A percentile compares a stretch with the other conserved stretches of the same genome.
These are phyloP conservation scores for Limnothrissa miodon DNA, from an alignment of 2,113 vertebrate genomes.

Conservation along the genomic window DNA sequence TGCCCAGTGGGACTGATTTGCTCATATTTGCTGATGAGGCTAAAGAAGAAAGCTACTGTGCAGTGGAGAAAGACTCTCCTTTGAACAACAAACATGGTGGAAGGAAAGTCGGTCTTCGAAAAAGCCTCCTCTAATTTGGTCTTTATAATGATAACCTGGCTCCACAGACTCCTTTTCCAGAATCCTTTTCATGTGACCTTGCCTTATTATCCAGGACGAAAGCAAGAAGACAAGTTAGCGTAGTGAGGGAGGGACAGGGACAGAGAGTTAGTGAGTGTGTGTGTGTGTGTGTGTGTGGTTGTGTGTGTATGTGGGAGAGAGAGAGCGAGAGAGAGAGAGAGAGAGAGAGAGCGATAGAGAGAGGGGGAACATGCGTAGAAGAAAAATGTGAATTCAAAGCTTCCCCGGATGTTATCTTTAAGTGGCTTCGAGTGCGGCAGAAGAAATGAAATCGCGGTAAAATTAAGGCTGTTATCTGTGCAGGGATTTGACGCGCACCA, in stretches of 20 bases:
- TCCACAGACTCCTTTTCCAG: background rate
- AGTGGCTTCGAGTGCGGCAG: background rate
- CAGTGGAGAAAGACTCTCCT: constrained; percentile 43
- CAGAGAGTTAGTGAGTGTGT: background rate
- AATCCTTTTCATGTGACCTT: constrained; percentile 15
- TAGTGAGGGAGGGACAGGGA: background rate
- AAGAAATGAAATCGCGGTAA: constrained; percentile 5
- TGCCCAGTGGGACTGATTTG: constrained; percentile 56
- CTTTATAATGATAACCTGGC: background rate
- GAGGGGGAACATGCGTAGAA: background rate
- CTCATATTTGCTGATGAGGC: constrained; percentile 66
- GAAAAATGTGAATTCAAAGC: background rate
- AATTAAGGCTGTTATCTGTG: constrained; percentile 2
- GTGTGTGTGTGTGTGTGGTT: too few relatives aligned
- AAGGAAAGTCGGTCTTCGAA: background rate
- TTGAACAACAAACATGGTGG: constrained; percentile 61
- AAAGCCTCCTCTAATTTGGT: background rate
- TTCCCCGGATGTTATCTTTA: background rate
- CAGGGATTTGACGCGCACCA: background rate
- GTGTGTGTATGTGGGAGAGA: too few relatives aligned
- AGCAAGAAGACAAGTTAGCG: constrained; percentile 1
- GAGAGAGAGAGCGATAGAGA: background rate
- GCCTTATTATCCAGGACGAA: background rate
- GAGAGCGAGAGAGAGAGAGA: background rate
- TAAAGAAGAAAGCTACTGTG: constrained; percentile 56